Base-by-base conservation (phyloP, 1,140 invertebrate species). In the Ladona fulva region DNA sequence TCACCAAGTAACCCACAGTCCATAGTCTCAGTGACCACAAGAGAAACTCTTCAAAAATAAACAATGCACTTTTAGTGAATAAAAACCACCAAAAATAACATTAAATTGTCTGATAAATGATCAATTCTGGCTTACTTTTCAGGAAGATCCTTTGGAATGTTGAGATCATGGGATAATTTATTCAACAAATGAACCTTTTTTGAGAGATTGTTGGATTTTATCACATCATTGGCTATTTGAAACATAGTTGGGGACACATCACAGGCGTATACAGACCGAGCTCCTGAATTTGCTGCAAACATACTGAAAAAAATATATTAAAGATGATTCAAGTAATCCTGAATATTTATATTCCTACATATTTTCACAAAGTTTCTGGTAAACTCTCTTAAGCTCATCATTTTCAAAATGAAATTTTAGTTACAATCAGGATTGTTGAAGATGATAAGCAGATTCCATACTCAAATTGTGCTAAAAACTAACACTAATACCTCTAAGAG, bases 1-100 rank as follows among this genome's bases (percentile, higher is more conserved):
- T 94, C 93, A 19, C 93, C 93, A 84, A 94, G 91, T 25, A 94
- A 82, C 1, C 89, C 93, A 78, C 90, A 90, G 87, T 95, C 93
- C 87, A 94, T 91, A 74, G 91, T 91, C 85, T 95, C 93, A 76
- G 92, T 93, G 1, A 94, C 86, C 24, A 94, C 83, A 10, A 93
- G 82, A 80, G 89, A 87, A 44, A 90, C 87, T 80, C 89, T 90
- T 76, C 83, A 42, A 82, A 74, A 82, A 78, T 79, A 79, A 37
- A 42, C 73, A 75, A 81, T 79, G 74, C 81, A 81, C 19, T 77
- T 24, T 16, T 25, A 77, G 25, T 74, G 73, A n/a, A n/a, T n/a
- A n/a, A n/a, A n/a, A n/a, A n/a, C n/a, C n/a, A n/a, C n/a, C n/a
- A 42, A n/a, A 42, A 74, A 74, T 22, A 24, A 52, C n/a, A n/a